These are phyloP conservation scores for Agonopterix alstromeriana DNA, from an alignment of 2,888 invertebrate species.

Conservation along the genomic window DNA sequence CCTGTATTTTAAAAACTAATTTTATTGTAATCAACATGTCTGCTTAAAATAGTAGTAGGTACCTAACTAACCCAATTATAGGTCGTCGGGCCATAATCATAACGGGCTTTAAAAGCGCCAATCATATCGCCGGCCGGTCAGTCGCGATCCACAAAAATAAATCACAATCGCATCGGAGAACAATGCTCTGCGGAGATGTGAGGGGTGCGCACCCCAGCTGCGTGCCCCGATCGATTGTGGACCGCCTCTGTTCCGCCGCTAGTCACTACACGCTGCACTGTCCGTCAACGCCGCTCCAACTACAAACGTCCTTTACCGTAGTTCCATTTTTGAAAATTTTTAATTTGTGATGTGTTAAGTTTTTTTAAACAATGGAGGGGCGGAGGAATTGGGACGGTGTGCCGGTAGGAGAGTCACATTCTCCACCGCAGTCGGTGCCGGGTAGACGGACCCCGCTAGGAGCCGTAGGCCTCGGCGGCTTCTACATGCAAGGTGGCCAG, in stretches of 20 bases:
- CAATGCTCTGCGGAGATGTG: slow-evolving; percentile 61
- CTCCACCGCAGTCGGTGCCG: slow-evolving; percentile 78
- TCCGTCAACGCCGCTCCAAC: slow-evolving; percentile 51
- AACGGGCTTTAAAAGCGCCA: neutral
- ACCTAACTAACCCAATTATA: slow-evolving; percentile 23
- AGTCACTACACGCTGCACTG: slow-evolving; percentile 48
- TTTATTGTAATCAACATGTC: no score
- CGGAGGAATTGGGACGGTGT: slow-evolving; percentile 69
- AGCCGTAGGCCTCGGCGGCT: slow-evolving; percentile 90
- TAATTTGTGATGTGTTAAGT: slow-evolving; percentile 45
- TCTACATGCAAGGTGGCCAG: slow-evolving; percentile 85
- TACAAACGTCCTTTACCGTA: slow-evolving; percentile 28
- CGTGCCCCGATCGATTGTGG: slow-evolving; percentile 70
- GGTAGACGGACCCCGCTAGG: slow-evolving; percentile 87
- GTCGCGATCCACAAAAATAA: slow-evolving; percentile 44
- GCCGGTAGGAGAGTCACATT: slow-evolving; percentile 66
- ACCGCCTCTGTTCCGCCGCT: slow-evolving; percentile 42
- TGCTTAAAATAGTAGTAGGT: no score
- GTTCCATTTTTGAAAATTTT: slow-evolving; percentile 19
- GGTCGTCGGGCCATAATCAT: slow-evolving; percentile 14
- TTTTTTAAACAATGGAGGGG: slow-evolving; percentile 56
- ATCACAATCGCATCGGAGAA: slow-evolving; percentile 64
- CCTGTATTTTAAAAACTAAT: no score
- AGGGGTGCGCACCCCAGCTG: slow-evolving; percentile 76
- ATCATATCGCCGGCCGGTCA: slow-evolving; percentile 28